Evolutionary conservation across 2,797 vertebrate species (phyloP), one percentile per base, ranked within the genome.

Genomic region (Pangasius djambal): DNA sequence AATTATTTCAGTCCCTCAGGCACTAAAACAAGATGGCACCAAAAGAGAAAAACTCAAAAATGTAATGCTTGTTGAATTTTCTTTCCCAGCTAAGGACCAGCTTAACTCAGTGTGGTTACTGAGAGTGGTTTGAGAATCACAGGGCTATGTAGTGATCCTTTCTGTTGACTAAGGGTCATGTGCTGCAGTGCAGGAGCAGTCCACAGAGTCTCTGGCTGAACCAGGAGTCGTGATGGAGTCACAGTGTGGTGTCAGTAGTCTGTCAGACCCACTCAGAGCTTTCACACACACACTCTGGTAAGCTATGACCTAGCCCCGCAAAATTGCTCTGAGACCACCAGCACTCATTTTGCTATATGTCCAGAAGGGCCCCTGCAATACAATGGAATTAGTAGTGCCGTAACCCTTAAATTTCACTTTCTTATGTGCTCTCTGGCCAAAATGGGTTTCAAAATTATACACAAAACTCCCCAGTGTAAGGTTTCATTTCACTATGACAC

Each of bases 311-410:
- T 88, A 83, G 65, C 77, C 79, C 82, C 52, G 86, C 89, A 85
- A 92, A 90, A 91, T 91, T 93, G 91, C 88, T 93, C 67, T 37
- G 91, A 92, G 92, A 92, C 91, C 87, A 86, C 85, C 90, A 82
- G 81, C 77, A 75, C 91, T 93, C 90, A 91, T 91, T 92, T 92
- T 55, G 57, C 31, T 88, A 79, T 12, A 77, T 59, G 59, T 72
- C 87, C 87, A 79, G 31, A 83, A 89, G 89, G 63, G 81, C 34
- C 31, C 16, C 69, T 74, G 85, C 61, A 89, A 89, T 86, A 89
- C 78, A 88, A 87, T 75, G 28, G 74, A 82, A 87, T 75, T 89
- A 88, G 90, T 88, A 75, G 48, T 86, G 87, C 63, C 37, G 50
- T 28, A 59, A 75, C 25, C 86, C 31, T 40, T 67, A 48, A 78